Percentiles rank a stretch among this genome's conserved stretches.
These are phyloP conservation scores for Pseudomyrmex concolor DNA, from an alignment of 1,140 invertebrate genomes.

Conservation along the genomic window DNA sequence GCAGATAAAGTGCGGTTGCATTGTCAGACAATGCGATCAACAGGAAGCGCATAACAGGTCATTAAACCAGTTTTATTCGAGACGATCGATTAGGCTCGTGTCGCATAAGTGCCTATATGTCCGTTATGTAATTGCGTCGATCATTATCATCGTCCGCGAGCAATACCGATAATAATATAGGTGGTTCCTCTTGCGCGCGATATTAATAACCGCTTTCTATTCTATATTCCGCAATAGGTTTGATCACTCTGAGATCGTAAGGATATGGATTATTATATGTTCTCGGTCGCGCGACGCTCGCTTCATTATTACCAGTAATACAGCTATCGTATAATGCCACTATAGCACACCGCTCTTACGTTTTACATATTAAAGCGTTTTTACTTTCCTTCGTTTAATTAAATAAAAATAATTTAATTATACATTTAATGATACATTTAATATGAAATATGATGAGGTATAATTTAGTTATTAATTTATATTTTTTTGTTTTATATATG, in stretches of 20 bases:
- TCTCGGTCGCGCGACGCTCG: not conserved
- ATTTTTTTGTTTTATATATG: too few species aligned
- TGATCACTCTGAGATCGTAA: not conserved
- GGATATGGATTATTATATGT: slow-evolving; percentile 9
- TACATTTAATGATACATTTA: too few species aligned
- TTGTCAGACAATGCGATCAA: slow-evolving; percentile 67
- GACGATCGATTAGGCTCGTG: slow-evolving; percentile 46
- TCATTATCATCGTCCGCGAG: slow-evolving; percentile 57
- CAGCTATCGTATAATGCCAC: not conserved
- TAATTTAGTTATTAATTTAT: too few species aligned
- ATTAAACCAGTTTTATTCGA: slow-evolving; percentile 71
- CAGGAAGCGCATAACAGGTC: slow-evolving; percentile 71
- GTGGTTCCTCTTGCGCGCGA: slow-evolving; percentile 29
- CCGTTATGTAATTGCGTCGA: slow-evolving; percentile 64
- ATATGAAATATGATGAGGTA: too few species aligned
- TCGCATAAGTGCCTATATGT: slow-evolving; percentile 62
- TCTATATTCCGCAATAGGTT: not conserved
- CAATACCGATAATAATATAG: slow-evolving; percentile 56
- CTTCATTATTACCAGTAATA: not conserved
- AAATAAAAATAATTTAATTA: not conserved
- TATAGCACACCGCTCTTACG: too few species aligned
- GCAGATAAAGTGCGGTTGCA: slow-evolving; percentile 15
- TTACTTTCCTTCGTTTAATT: not conserved
- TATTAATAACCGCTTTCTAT: slow-evolving; percentile 56
- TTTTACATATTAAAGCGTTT: not conserved